These are phyloP conservation scores for Apodemia duryi DNA, from an alignment of 2,888 invertebrate species.

Conservation along the genomic window DNA sequence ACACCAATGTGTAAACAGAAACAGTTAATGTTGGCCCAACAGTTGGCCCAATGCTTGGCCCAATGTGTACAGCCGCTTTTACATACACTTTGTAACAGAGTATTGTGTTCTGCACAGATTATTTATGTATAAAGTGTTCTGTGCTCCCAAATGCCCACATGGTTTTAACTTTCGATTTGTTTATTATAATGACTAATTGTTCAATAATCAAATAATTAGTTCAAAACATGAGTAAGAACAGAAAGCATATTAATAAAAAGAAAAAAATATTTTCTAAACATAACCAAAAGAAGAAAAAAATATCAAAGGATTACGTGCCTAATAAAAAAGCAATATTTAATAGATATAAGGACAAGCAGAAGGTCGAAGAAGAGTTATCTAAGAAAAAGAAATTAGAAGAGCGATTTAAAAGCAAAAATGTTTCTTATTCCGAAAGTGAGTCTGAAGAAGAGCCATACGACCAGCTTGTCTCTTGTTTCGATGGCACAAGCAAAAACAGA, in stretches of 20 bases:
- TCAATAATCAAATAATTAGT: neutral
- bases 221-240: conserved; percentile 49
- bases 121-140: too few species aligned
- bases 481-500: conserved; percentile 36
- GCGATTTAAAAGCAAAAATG: conserved; percentile 50
- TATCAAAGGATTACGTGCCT: conserved; percentile 44
- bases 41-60: too few species aligned
- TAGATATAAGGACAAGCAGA: conserved; percentile 69
- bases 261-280: conserved; percentile 44
- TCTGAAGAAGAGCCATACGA: conserved; percentile 66
- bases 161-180: too few species aligned
- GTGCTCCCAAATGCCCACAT: too few species aligned
- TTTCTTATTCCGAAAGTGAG: conserved; percentile 72
- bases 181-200: too few species aligned
- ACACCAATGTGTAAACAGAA: too few species aligned
- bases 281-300: conserved; percentile 48
- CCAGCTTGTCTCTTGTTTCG: conserved; percentile 75
- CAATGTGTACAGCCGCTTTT: too few species aligned
- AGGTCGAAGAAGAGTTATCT: conserved; percentile 64
- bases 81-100: too few species aligned
- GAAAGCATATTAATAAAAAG: conserved; percentile 45
- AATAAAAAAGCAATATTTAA: conserved; percentile 72
- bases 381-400: conserved; percentile 61
- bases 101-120: too few species aligned
- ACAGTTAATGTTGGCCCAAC: too few species aligned